Evolutionary conservation across 2,888 invertebrate genomes (phyloP).

Genomic region (Drosophila borealis): DNA sequence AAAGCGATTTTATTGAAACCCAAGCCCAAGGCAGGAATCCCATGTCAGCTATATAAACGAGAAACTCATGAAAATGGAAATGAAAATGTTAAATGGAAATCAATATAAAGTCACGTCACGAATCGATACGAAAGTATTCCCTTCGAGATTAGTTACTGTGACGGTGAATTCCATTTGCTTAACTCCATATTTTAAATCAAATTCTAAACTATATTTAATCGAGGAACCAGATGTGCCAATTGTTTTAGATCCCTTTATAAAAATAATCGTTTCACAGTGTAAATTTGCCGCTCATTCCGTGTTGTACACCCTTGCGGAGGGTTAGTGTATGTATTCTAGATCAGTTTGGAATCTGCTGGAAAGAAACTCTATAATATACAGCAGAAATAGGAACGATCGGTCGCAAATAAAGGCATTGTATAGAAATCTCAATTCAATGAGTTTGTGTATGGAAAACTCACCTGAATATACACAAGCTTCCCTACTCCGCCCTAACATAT

Average conservation of each 20-base stretch:
- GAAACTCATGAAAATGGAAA: constrained; percentile 50
- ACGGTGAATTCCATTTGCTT: background rate
- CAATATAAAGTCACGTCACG: constrained; percentile 44
- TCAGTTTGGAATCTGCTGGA: too few relatives aligned
- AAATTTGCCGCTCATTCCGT: background rate
- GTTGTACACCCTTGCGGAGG: too few relatives aligned
- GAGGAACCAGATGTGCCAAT: background rate
- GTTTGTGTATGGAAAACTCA: too few relatives aligned
- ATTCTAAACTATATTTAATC: constrained; percentile 2
- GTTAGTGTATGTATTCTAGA: too few relatives aligned
- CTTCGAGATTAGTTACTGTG: constrained; percentile 8
- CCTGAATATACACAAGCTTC: too few relatives aligned
- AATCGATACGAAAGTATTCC: constrained; percentile 38
- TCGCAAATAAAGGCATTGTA: too few relatives aligned
- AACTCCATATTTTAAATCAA: background rate
- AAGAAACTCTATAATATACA: too few relatives aligned
- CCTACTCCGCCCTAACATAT: too few relatives aligned
- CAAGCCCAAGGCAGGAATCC: constrained; percentile 38
- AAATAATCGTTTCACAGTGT: too few relatives aligned
- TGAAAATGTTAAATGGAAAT: constrained; percentile 45
- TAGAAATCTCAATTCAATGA: too few relatives aligned
- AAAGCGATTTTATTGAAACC: constrained; percentile 74
- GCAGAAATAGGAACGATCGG: too few relatives aligned
- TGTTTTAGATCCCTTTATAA: background rate
- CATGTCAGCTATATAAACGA: constrained; percentile 12